phyloP scores from a whole-genome alignment of 2,797 vertebrate species.

The Lacerta bilineata region DNA sequence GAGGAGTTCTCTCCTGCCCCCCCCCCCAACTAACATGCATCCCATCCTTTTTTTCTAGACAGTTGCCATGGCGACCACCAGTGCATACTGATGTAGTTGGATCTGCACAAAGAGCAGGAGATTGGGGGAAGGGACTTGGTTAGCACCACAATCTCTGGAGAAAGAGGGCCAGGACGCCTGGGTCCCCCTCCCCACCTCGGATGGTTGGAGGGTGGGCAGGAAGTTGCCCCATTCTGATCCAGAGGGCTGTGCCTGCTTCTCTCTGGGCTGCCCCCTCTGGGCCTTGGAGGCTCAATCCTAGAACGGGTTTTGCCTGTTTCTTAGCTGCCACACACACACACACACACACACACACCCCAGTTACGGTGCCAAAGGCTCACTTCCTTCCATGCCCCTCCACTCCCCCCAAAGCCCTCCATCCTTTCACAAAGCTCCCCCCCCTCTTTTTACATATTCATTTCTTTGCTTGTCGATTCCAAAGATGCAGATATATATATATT shows the following conservation, averaged over 20 bases:
- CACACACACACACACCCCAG: neutral
- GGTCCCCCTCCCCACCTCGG: neutral
- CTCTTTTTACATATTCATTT: too few relatives aligned
- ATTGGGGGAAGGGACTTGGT: neutral
- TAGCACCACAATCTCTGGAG: neutral
- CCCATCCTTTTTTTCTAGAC: constrained; percentile 20
- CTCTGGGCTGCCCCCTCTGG: neutral
- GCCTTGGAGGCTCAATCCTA: neutral
- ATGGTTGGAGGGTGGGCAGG: constrained; percentile 58
- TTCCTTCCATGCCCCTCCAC: neutral
- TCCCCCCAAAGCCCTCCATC: neutral
- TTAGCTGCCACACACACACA: too few relatives aligned
- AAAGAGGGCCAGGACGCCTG: neutral
- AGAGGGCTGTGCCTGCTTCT: neutral
- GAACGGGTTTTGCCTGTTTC: neutral
- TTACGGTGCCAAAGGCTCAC: neutral
- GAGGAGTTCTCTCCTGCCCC: neutral
- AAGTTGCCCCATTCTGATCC: neutral
- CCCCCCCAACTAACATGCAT: constrained; percentile 1
- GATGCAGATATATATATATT: neutral
- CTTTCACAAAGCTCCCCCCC: neutral
- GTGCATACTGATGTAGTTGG: constrained; percentile 4
- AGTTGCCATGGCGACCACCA: constrained; percentile 47
- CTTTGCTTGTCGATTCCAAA: neutral
- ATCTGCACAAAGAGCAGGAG: constrained; percentile 13